Evolutionary conservation across 2,888 invertebrate species (phyloP).

Genomic region (Choristoneura rosaceana): DNA sequence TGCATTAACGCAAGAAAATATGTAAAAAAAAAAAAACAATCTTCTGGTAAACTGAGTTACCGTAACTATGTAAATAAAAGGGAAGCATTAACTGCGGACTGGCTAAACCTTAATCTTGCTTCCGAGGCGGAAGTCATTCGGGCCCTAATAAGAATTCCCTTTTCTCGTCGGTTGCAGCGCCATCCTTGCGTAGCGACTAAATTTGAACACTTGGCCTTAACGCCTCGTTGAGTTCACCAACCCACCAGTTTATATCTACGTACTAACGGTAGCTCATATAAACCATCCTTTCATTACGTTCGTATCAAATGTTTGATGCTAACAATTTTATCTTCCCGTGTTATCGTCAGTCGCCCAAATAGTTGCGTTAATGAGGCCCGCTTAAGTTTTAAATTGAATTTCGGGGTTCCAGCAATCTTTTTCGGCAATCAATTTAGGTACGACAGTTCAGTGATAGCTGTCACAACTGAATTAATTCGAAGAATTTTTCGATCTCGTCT

Average conservation of each 20-base stretch:
- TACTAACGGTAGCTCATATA: constrained; percentile 20
- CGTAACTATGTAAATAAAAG: constrained; percentile 15
- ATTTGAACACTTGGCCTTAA: constrained; percentile 36
- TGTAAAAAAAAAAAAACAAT: constrained; percentile 6
- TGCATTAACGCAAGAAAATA: not conserved
- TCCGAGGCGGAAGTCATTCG: constrained; percentile 21
- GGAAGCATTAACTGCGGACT: constrained; percentile 20
- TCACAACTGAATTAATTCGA: not conserved
- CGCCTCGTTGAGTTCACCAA: constrained; percentile 32
- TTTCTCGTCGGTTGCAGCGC: constrained; percentile 12
- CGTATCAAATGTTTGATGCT: constrained; percentile 24
- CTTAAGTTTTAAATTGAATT: constrained; percentile 8
- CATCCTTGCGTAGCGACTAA: constrained; percentile 26
- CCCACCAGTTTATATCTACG: constrained; percentile 28
- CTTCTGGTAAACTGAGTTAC: constrained; percentile 9
- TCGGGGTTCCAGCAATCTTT: not conserved
- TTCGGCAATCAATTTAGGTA: not conserved
- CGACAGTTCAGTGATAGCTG: not conserved
- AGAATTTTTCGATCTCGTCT: not conserved
- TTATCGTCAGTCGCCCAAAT: constrained; percentile 13
- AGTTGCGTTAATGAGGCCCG: constrained; percentile 8
- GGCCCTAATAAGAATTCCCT: constrained; percentile 34
- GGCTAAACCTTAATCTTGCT: constrained; percentile 20
- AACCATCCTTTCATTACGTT: constrained; percentile 29
- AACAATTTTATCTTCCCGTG: constrained; percentile 24